Conservation (phyloP, 2,113 vertebrate species). For the Rhabdomys dilectus region DNA sequence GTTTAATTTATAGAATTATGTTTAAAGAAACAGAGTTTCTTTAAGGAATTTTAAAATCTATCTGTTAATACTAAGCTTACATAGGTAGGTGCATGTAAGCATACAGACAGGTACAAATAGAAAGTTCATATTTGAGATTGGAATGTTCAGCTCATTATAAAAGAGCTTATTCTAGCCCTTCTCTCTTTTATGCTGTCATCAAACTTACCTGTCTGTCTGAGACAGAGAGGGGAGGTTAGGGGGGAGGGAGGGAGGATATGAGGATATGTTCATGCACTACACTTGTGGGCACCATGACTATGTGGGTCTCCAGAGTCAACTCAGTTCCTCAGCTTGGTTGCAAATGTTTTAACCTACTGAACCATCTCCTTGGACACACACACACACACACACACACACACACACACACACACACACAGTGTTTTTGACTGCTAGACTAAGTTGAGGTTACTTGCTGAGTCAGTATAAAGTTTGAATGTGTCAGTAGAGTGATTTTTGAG, state of each 20-base stretch:
- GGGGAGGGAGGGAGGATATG: no score
- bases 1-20: slow-evolving; percentile 14
- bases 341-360: background rate
- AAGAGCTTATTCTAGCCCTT: background rate
- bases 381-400: background rate
- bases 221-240: no score
- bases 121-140: slow-evolving; percentile 18
- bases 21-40: slow-evolving; percentile 27
- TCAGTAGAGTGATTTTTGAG: background rate
- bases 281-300: background rate
- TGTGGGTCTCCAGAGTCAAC: background rate
- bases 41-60: slow-evolving; percentile 27
- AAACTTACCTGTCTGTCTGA: background rate
- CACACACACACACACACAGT: background rate
- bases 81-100: background rate
- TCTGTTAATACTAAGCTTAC: background rate
- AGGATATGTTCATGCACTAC: background rate
- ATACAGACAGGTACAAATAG: background rate
- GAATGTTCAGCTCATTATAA: background rate
- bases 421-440: background rate
- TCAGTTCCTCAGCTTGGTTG: background rate
- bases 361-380: background rate
- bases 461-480: background rate
- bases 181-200: background rate
- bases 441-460: background rate